These are phyloP conservation scores for Plecturocebus donacophilus DNA, from an alignment of 2,113 vertebrate species.

Conservation along the genomic window DNA sequence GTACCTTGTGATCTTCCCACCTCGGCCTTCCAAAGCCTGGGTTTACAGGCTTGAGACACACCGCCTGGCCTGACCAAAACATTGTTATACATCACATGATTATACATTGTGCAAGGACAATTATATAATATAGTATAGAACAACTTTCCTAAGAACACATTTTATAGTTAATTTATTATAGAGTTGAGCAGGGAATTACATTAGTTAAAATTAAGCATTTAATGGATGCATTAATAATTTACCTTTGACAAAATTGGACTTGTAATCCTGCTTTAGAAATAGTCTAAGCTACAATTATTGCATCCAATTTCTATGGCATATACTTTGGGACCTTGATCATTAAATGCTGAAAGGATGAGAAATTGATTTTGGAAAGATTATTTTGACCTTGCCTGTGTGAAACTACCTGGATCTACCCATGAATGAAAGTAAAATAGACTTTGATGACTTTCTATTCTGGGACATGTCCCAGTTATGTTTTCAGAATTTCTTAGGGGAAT, in stretches of 20 bases:
- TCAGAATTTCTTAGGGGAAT: background rate
- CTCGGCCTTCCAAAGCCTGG: too few relatives aligned
- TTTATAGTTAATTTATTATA: background rate
- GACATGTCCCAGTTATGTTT: background rate
- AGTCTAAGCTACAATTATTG: background rate
- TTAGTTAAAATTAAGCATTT: background rate
- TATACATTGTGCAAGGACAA: background rate
- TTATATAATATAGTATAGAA: background rate
- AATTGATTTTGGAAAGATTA: constrained; percentile 4
- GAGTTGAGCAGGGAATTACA: background rate
- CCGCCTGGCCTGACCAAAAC: background rate
- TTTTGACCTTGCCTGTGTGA: background rate
- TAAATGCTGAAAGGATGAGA: background rate
- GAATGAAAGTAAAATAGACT: background rate
- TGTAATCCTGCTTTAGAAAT: background rate
- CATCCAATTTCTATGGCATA: background rate
- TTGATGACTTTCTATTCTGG: background rate
- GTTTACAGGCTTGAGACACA: too few relatives aligned
- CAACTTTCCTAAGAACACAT: background rate
- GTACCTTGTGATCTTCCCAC: too few relatives aligned
- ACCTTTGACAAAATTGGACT: background rate
- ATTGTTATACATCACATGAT: background rate
- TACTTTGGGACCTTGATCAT: background rate
- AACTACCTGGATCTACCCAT: background rate
- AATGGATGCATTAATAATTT: background rate